Conservation (phyloP, 2,113 vertebrate genomes). For the Takifugu bimaculatus region DNA sequence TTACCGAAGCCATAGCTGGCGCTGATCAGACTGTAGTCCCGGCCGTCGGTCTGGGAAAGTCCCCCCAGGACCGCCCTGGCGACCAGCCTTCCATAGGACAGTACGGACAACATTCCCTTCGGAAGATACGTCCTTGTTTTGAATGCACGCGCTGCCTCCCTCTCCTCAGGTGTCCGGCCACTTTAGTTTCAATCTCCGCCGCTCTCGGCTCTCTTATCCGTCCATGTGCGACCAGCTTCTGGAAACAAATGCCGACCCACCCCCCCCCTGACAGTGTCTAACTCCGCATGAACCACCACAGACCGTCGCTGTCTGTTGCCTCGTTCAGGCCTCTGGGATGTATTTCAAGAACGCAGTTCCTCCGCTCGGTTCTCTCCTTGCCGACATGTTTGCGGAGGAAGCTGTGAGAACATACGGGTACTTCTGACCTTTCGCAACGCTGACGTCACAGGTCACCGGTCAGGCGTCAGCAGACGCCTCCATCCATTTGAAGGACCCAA, state of each 20-base stretch:
- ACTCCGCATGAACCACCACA: background rate
- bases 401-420: conserved; percentile 48
- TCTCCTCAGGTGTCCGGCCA: conserved; percentile 1
- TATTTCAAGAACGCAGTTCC: conserved; percentile 38
- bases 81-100: conserved; percentile 95
- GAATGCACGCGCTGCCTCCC: conserved; percentile 23
- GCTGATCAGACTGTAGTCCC: conserved; percentile 92
- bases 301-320: background rate
- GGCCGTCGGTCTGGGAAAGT: conserved; percentile 92
- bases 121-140: conserved; percentile 21
- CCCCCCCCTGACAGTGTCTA: background rate
- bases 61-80: conserved; percentile 96
- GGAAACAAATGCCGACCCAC: background rate
- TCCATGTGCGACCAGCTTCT: conserved; percentile 38
- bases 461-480: background rate
- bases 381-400: conserved; percentile 57
- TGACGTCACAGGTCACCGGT: conserved; percentile 23
- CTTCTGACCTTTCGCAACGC: conserved; percentile 11
- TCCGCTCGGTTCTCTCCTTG: conserved; percentile 46
- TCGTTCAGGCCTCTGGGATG: conserved; percentile 43
- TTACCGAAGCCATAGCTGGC: conserved; percentile 98
- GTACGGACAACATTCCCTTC: conserved; percentile 91
- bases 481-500: too few species aligned
- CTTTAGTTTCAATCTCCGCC: conserved; percentile 16
- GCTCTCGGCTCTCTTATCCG: conserved; percentile 42